These are phyloP conservation scores for Bembecia ichneumoniformis DNA, from an alignment of 2,888 invertebrate species.

Conservation along the genomic window DNA sequence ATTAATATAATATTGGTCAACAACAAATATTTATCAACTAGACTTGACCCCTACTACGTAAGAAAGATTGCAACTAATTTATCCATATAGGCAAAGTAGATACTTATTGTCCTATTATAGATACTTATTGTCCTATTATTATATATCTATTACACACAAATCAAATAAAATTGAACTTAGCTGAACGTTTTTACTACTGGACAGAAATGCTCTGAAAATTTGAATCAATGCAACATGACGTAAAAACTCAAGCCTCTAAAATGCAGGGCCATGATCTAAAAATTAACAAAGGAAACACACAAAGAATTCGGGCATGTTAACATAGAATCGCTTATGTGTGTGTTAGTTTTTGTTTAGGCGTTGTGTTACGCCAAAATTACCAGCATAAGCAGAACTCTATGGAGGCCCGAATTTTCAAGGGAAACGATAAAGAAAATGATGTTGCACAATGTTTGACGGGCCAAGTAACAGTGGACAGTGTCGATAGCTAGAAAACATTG, in stretches of 20 bases:
- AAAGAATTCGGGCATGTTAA: conserved; percentile 6
- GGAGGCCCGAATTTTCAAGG: background rate
- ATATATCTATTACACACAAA: too few relatives aligned
- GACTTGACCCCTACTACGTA: too few relatives aligned
- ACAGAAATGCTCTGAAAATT: too few relatives aligned
- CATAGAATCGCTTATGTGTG: conserved; percentile 9
- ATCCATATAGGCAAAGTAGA: too few relatives aligned
- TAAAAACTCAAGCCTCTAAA: conserved; percentile 1
- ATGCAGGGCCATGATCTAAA: conserved; percentile 9
- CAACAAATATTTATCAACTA: too few relatives aligned
- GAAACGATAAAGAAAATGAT: background rate
- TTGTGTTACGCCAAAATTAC: conserved; percentile 2
- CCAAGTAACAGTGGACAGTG: conserved; percentile 12
- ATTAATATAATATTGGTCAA: too few relatives aligned
- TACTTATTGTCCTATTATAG: too few relatives aligned
- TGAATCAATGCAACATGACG: too few relatives aligned
- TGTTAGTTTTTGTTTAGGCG: conserved; percentile 7
- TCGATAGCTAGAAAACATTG: conserved; percentile 14
- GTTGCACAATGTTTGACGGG: conserved; percentile 8
- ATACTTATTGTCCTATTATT: too few relatives aligned
- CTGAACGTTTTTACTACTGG: too few relatives aligned
- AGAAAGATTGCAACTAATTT: too few relatives aligned
- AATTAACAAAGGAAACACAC: conserved; percentile 11
- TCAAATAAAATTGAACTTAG: too few relatives aligned
- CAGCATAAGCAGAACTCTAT: background rate